Conservation (phyloP, 2,797 vertebrate species). For the Hafferia zeledoni region DNA sequence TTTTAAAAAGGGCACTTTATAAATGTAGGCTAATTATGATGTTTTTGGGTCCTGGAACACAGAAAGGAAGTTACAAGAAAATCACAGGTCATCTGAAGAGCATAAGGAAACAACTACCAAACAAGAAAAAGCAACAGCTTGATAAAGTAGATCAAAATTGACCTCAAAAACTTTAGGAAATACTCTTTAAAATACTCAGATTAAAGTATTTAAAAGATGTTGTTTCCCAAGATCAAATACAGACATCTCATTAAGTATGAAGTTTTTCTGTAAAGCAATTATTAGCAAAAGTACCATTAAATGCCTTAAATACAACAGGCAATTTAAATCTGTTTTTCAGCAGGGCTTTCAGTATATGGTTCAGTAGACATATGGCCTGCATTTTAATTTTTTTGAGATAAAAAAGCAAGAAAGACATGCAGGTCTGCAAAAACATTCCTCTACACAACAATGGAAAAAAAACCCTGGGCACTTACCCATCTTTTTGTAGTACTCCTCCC, state of each 20-base stretch:
- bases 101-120: background rate
- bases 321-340: background rate
- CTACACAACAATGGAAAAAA: background rate
- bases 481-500: conserved; percentile 99
- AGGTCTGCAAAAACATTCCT: background rate
- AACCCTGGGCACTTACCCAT: conserved; percentile 83
- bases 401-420: background rate
- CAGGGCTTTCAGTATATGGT: background rate
- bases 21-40: background rate
- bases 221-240: background rate
- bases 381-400: accelerated
- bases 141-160: background rate
- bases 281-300: background rate
- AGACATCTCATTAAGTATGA: background rate
- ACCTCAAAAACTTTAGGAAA: background rate
- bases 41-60: background rate
- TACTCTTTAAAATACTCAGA: background rate
- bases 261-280: background rate
- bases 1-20: background rate
- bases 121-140: background rate
- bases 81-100: background rate
- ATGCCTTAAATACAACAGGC: background rate
- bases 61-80: background rate
- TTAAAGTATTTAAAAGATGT: background rate
- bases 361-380: background rate